Evolutionary conservation across 1,140 invertebrate species (phyloP).

Genomic region (Eupristina koningsbergeri): DNA sequence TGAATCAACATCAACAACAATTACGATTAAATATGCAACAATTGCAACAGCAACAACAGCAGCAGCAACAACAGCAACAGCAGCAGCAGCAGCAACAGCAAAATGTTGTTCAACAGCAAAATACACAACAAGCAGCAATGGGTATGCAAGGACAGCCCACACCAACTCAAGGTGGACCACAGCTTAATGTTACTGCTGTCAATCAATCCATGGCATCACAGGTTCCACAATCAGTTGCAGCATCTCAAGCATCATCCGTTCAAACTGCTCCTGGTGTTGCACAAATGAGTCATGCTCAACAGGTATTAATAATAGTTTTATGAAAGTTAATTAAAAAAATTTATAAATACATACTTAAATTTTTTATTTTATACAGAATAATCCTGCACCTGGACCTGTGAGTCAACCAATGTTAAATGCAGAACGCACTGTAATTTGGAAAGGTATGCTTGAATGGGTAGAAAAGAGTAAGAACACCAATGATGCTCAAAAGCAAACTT

Average conservation of each 20-base stretch:
- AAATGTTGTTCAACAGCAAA: slow-evolving; percentile 62
- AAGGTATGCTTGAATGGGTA: slow-evolving; percentile 91
- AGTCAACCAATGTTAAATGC: slow-evolving; percentile 54
- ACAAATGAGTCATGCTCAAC: slow-evolving; percentile 63
- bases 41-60: slow-evolving; percentile 69
- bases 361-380: slow-evolving; percentile 20
- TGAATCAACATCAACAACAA: slow-evolving; percentile 69
- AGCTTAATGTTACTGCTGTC: slow-evolving; percentile 65
- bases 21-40: slow-evolving; percentile 55
- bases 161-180: slow-evolving; percentile 60
- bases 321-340: neutral
- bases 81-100: slow-evolving; percentile 63
- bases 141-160: slow-evolving; percentile 60
- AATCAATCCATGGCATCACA: slow-evolving; percentile 65
- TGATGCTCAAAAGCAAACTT: slow-evolving; percentile 84
- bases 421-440: slow-evolving; percentile 86
- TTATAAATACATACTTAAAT: neutral
- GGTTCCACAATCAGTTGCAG: slow-evolving; percentile 66
- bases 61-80: slow-evolving; percentile 67
- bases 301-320: slow-evolving; percentile 53
- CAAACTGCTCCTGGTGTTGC: slow-evolving; percentile 59
- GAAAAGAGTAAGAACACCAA: slow-evolving; percentile 84
- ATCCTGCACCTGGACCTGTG: slow-evolving; percentile 18
- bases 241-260: slow-evolving; percentile 59
- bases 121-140: slow-evolving; percentile 69